Evolutionary conservation across 2,888 invertebrate species (phyloP).

Genomic region (Mesorhabditis sp.): DNA sequence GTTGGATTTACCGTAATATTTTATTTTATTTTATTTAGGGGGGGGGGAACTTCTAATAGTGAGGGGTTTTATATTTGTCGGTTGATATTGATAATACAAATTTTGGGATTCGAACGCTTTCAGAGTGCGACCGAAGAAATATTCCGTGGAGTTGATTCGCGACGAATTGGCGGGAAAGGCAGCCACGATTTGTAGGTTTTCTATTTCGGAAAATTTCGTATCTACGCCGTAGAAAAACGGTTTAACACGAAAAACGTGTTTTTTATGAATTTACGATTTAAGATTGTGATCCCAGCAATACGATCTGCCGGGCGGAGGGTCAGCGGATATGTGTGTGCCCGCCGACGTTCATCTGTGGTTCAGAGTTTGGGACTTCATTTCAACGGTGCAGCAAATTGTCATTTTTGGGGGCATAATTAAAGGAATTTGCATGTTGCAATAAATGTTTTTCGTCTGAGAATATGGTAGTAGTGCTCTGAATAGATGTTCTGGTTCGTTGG

Average conservation of each 20-base stretch:
- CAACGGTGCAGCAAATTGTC: background rate
- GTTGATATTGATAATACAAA: too few relatives aligned
- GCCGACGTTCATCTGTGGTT: background rate
- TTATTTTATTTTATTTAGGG: too few relatives aligned
- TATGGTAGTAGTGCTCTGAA: too few relatives aligned
- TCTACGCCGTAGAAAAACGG: too few relatives aligned
- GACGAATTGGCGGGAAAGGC: background rate
- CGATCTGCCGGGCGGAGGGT: background rate
- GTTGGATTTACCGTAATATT: too few relatives aligned
- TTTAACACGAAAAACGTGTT: too few relatives aligned
- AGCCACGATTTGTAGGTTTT: background rate
- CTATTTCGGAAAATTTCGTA: background rate
- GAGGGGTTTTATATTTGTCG: too few relatives aligned
- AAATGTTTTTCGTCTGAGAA: too few relatives aligned
- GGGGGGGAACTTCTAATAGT: too few relatives aligned
- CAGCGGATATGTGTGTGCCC: background rate
- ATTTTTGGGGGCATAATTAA: background rate
- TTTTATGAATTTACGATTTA: background rate
- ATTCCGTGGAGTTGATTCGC: background rate
- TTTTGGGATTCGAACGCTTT: background rate
- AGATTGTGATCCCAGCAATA: background rate
- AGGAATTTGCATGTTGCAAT: background rate
- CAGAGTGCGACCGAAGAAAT: constrained; percentile 1
- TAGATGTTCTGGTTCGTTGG: too few relatives aligned
- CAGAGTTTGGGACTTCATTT: background rate